Evolutionary conservation across 1,140 invertebrate genomes (phyloP).

Genomic region (Drosophila ananassae): DNA sequence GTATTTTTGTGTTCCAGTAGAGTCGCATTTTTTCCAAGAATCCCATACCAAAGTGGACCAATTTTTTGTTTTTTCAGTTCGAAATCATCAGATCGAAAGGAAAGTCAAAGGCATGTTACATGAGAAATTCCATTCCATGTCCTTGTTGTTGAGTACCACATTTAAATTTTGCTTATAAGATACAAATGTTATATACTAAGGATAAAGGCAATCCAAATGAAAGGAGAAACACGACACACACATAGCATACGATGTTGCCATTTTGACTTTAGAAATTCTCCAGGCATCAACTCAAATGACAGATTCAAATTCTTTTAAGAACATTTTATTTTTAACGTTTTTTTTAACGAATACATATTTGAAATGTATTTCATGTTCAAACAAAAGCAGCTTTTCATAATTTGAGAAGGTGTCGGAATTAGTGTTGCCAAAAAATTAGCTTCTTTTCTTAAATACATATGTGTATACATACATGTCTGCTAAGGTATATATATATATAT

Average conservation of each 20-base stretch:
- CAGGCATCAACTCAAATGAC: slow-evolving; percentile 55
- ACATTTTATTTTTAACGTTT: slow-evolving; percentile 9
- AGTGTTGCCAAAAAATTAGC: not conserved
- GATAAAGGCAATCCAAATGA: not conserved
- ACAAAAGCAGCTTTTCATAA: slow-evolving; percentile 42
- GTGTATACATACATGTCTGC: too few relatives aligned
- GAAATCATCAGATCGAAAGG: slow-evolving; percentile 2
- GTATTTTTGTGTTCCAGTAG: slow-evolving; percentile 21
- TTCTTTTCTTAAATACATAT: too few relatives aligned
- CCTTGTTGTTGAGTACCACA: not conserved
- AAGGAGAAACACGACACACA: not conserved
- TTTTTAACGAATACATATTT: slow-evolving; percentile 25
- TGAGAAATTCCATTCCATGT: not conserved
- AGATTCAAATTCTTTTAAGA: slow-evolving; percentile 33
- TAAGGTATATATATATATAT: too few relatives aligned
- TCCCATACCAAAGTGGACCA: slow-evolving; percentile 2
- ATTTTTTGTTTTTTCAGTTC: not conserved
- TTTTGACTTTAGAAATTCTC: slow-evolving; percentile 21
- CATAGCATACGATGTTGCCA: slow-evolving; percentile 2
- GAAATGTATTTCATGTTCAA: slow-evolving; percentile 15
- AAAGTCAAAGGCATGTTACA: slow-evolving; percentile 1
- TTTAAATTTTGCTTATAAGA: not conserved
- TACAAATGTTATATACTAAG: slow-evolving; percentile 24
- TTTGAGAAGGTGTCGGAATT: slow-evolving; percentile 34
- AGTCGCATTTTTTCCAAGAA: not conserved